Conservation (phyloP, 2,888 invertebrate species). For the Drosophila neotestacea region DNA sequence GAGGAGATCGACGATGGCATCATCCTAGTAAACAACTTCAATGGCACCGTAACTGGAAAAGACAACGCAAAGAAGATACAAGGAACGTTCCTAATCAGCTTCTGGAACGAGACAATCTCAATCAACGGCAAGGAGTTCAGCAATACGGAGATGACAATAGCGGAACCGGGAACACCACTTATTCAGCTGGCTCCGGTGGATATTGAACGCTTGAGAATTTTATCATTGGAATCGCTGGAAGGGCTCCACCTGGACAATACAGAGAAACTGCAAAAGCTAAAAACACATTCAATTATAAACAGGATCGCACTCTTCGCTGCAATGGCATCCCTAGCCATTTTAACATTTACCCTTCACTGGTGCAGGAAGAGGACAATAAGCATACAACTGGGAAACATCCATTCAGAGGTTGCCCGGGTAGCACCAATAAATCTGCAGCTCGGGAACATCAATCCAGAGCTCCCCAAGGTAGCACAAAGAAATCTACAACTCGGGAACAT, state of each 20-base stretch:
- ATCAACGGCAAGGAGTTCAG: constrained; percentile 7
- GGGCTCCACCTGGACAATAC: not conserved
- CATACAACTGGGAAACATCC: no score
- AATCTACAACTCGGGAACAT: no score
- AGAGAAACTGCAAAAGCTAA: not conserved
- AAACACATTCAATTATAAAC: not conserved
- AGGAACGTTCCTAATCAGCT: not conserved
- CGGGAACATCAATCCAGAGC: no score
- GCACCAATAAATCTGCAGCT: no score
- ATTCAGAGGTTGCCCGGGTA: no score
- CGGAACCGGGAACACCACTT: not conserved
- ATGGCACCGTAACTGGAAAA: not conserved
- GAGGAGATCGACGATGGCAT: not conserved
- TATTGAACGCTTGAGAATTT: not conserved
- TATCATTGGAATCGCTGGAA: constrained; percentile 2
- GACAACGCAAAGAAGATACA: not conserved
- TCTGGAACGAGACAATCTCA: constrained; percentile 4
- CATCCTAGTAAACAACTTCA: not conserved
- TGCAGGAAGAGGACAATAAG: no score
- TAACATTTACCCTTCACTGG: no score
- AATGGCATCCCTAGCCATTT: no score
- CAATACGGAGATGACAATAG: not conserved
- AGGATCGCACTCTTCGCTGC: not conserved
- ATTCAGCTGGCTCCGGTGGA: constrained; percentile 2
- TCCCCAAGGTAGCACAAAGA: no score